These are phyloP conservation scores for Scartelaos histophorus DNA, from an alignment of 2,113 vertebrate species.

Conservation along the genomic window DNA sequence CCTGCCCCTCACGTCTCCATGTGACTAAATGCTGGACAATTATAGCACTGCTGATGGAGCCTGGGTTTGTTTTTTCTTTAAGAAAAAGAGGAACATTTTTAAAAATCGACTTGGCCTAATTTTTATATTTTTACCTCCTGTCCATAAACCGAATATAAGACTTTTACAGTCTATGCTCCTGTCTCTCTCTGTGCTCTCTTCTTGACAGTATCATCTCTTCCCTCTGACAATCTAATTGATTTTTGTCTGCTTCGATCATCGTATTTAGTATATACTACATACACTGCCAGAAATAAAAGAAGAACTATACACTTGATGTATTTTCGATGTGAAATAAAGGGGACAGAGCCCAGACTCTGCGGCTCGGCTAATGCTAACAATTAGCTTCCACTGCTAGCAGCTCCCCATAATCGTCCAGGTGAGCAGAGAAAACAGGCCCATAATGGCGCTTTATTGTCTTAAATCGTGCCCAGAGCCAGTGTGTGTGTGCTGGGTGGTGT, in stretches of 20 bases:
- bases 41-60: neutral
- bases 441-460: neutral
- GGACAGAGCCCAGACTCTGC: neutral
- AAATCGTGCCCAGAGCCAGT: neutral
- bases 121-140: too few species aligned
- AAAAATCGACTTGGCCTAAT: too few species aligned
- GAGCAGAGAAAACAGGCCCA: neutral
- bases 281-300: neutral
- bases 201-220: too few species aligned
- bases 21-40: neutral
- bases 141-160: too few species aligned
- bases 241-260: too few species aligned
- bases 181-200: too few species aligned
- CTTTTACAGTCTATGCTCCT: too few species aligned
- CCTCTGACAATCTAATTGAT: too few species aligned
- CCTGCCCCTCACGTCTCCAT: too few species aligned
- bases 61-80: too few species aligned
- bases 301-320: accelerated
- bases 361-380: conserved; percentile 50
- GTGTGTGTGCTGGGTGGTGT: accelerated
- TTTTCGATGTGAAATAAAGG: neutral
- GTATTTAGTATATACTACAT: too few species aligned
- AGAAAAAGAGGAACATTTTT: too few species aligned
- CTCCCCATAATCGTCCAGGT: conserved; percentile 4
- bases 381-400: conserved; percentile 22